phyloP scores from a whole-genome alignment of 1,140 invertebrate species.

The Drosophila repletoides region DNA sequence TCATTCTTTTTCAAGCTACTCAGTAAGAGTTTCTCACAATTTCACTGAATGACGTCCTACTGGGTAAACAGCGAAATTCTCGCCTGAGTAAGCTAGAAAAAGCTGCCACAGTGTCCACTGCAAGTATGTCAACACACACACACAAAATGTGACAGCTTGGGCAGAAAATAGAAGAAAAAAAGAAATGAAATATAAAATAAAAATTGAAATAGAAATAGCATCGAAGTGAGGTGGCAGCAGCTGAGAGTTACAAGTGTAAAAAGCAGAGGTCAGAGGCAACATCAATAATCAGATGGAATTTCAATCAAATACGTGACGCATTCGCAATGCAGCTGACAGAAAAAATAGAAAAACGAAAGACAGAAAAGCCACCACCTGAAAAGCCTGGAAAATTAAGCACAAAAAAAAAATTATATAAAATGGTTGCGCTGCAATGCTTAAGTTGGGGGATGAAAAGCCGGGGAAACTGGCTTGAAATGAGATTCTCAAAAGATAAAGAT shows the following conservation, averaged over 20 bases:
- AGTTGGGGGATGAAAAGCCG: neutral
- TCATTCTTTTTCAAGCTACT: no score
- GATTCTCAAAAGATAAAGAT: conserved; percentile 11
- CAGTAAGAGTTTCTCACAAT: no score
- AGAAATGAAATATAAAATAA: neutral
- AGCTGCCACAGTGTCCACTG: conserved; percentile 18
- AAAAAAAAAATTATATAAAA: conserved; percentile 25
- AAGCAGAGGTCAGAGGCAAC: conserved; percentile 30
- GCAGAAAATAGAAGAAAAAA: conserved; percentile 19
- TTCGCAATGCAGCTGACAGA: conserved; percentile 12
- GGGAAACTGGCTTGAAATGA: conserved; percentile 6
- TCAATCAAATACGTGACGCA: conserved; percentile 68
- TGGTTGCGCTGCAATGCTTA: conserved; percentile 18
- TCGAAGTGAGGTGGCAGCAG: neutral
- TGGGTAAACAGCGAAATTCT: no score
- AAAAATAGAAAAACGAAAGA: conserved; percentile 20
- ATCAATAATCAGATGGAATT: conserved; percentile 68
- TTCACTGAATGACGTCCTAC: no score
- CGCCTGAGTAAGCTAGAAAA: neutral
- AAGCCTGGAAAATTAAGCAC: conserved; percentile 16
- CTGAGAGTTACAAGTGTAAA: conserved; percentile 8
- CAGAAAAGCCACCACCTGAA: no score
- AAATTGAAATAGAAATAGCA: neutral
- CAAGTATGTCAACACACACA: conserved; percentile 24
- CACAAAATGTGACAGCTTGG: conserved; percentile 29